These are phyloP conservation scores for Carposina sasakii DNA, from an alignment of 1,140 invertebrate genomes.

Conservation along the genomic window DNA sequence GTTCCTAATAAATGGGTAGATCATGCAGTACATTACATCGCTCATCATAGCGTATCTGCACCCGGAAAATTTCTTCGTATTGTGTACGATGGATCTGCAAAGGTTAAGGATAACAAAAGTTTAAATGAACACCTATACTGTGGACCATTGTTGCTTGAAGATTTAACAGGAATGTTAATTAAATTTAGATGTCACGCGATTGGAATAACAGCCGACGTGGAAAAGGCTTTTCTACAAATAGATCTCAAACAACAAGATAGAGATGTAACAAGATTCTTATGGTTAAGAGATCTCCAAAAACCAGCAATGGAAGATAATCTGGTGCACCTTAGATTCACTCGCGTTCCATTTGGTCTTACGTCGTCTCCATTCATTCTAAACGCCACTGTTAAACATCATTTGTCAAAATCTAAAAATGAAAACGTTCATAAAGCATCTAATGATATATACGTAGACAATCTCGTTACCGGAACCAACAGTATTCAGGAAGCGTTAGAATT, in stretches of 20 bases:
- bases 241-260: slow-evolving; percentile 27
- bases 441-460: slow-evolving; percentile 25
- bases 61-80: not conserved
- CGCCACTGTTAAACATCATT: slow-evolving; percentile 27
- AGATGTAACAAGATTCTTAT: slow-evolving; percentile 47
- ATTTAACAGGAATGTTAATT: too few species aligned
- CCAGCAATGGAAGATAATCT: not conserved
- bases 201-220: slow-evolving; percentile 54
- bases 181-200: slow-evolving; percentile 41
- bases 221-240: slow-evolving; percentile 62
- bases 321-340: slow-evolving; percentile 24
- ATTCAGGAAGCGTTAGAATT: slow-evolving; percentile 14
- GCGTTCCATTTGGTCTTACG: slow-evolving; percentile 36
- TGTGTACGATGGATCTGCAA: not conserved
- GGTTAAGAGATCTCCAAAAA: slow-evolving; percentile 24
- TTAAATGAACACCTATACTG: too few species aligned
- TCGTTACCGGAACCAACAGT: slow-evolving; percentile 16
- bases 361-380: slow-evolving; percentile 42
- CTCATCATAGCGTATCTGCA: not conserved
- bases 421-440: slow-evolving; percentile 13
- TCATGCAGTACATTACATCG: not conserved
- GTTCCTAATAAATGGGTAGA: not conserved
- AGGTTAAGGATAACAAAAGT: too few species aligned
- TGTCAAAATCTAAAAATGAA: slow-evolving; percentile 12
- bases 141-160: too few species aligned